Evolutionary conservation across 2,797 vertebrate species (phyloP).

Genomic region (Yasuhikotakia modesta): DNA sequence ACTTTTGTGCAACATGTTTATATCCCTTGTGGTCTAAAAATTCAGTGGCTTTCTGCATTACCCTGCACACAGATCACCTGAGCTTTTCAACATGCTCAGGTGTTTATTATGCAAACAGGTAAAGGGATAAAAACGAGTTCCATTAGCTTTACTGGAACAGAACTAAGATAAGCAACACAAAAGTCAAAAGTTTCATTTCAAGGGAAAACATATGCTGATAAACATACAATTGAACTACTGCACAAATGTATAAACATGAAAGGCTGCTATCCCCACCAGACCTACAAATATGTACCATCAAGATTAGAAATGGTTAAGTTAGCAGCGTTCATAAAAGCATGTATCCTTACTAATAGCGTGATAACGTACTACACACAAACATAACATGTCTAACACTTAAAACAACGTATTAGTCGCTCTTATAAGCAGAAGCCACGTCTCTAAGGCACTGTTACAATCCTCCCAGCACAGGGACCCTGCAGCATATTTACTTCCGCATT

Average conservation of each 20-base stretch:
- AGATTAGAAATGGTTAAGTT: too few species aligned
- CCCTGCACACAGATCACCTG: not conserved
- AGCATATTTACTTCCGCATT: slow-evolving; percentile 59
- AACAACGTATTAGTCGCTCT: not conserved
- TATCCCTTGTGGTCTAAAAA: not conserved
- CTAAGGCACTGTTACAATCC: not conserved
- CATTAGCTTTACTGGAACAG: too few species aligned
- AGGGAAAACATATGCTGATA: too few species aligned
- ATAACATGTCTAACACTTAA: not conserved
- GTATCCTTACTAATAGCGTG: not conserved
- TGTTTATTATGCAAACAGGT: not conserved
- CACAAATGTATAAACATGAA: too few species aligned
- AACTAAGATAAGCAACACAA: too few species aligned
- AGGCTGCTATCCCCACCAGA: too few species aligned
- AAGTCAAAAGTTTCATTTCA: too few species aligned
- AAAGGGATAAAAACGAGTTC: too few species aligned
- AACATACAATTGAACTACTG: too few species aligned
- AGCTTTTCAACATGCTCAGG: not conserved
- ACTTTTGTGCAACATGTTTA: not conserved
- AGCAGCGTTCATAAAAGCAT: too few species aligned
- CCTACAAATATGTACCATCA: not conserved
- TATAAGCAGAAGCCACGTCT: slow-evolving; percentile 36
- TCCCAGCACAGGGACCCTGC: not conserved
- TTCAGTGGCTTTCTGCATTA: not conserved
- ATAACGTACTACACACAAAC: not conserved